phyloP scores from a whole-genome alignment of 2,113 vertebrate species.

The Sinosuthora webbiana region DNA sequence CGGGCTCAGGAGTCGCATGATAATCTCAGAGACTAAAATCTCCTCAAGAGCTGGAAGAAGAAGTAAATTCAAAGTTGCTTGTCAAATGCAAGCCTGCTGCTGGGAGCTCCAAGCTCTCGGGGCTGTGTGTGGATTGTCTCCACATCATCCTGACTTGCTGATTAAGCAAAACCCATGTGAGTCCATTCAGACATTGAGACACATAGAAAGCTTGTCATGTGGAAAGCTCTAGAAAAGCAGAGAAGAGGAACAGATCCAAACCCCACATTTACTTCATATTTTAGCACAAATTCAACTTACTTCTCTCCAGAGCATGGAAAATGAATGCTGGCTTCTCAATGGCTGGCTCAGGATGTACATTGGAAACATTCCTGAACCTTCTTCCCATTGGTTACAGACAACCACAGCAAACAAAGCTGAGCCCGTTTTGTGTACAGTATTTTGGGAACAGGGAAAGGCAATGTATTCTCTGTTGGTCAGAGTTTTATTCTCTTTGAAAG shows the following conservation, averaged over 20 bases:
- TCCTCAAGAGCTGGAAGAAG: constrained; percentile 5
- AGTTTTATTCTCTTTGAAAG: background rate
- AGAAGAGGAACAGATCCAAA: background rate
- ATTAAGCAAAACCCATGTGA: background rate
- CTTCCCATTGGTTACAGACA: background rate
- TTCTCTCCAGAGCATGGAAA: background rate
- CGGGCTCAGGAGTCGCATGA: background rate
- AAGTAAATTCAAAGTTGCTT: constrained; percentile 7
- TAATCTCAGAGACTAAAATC: background rate
- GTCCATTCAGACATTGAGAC: background rate
- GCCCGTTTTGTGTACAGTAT: background rate
- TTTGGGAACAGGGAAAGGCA: background rate
- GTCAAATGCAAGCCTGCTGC: background rate
- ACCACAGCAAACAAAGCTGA: background rate
- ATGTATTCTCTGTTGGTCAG: background rate
- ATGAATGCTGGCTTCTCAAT: background rate
- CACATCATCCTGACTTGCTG: background rate
- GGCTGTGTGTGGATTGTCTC: background rate
- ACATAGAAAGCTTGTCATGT: background rate
- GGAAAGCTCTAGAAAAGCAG: background rate
- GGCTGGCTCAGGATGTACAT: background rate
- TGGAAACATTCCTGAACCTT: background rate
- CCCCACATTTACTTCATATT: background rate
- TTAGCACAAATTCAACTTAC: background rate
- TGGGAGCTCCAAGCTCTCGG: background rate